Conservation (phyloP, 2,888 invertebrate species). For the Rhaphigaster nebulosa region DNA sequence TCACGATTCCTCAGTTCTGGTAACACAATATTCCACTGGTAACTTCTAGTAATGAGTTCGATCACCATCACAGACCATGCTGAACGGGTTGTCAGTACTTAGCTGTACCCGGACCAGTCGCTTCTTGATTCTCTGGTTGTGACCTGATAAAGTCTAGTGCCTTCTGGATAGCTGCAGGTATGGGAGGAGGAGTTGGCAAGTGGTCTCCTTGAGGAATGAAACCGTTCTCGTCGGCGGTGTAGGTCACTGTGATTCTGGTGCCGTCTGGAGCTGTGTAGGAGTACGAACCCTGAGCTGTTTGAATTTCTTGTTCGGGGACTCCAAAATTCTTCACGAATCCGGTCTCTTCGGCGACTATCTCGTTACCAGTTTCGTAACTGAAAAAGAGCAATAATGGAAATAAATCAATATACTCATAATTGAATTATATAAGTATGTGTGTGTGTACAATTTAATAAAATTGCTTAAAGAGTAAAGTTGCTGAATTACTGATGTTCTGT, state of each 20-base stretch:
- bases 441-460: too few relatives aligned
- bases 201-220: constrained; percentile 75
- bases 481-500: too few relatives aligned
- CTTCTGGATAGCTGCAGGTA: constrained; percentile 80
- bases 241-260: constrained; percentile 74
- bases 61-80: not conserved
- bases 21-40: not conserved
- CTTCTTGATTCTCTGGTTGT: constrained; percentile 71
- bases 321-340: constrained; percentile 73
- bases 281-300: constrained; percentile 72
- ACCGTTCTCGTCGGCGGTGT: constrained; percentile 78
- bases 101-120: constrained; percentile 69
- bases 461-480: too few relatives aligned
- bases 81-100: constrained; percentile 64
- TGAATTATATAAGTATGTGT: not conserved
- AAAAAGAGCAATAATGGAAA: not conserved
- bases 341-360: constrained; percentile 74
- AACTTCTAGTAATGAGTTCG: not conserved
- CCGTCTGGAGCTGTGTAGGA: constrained; percentile 80
- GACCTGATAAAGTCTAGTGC: constrained; percentile 78
- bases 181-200: constrained; percentile 86
- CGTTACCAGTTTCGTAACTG: constrained; percentile 75
- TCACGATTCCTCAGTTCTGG: not conserved
- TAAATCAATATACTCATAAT: not conserved
- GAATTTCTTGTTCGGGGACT: constrained; percentile 72